Evolutionary conservation across 2,113 vertebrate genomes (phyloP).

Genomic region (Chauna torquata): DNA sequence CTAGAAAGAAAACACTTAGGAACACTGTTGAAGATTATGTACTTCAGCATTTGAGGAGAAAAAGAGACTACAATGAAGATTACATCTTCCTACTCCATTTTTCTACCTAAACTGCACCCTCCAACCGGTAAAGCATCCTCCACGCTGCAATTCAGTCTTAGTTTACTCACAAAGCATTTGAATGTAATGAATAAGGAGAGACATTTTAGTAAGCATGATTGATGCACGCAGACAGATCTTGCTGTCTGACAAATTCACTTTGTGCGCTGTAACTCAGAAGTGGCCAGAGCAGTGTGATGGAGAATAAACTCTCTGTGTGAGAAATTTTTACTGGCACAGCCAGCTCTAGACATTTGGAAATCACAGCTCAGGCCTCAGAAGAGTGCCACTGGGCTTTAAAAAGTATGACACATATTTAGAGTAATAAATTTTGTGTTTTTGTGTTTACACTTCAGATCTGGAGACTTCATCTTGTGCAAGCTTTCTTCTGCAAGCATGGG

Average conservation of each 20-base stretch:
- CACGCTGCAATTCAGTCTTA: background rate
- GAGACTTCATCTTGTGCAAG: background rate
- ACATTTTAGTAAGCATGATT: constrained; percentile 41
- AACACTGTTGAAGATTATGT: background rate
- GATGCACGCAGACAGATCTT: constrained; percentile 39
- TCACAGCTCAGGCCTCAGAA: background rate
- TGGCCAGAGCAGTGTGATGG: background rate
- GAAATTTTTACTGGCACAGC: background rate
- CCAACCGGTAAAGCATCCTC: background rate
- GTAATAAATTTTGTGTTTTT: background rate
- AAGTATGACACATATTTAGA: background rate
- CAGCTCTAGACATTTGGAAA: background rate
- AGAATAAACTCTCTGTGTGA: background rate
- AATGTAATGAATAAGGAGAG: constrained; percentile 58
- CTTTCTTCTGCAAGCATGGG: background rate
- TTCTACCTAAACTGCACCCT: background rate
- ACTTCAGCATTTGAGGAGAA: background rate
- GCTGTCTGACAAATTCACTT: constrained; percentile 50
- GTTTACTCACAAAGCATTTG: constrained; percentile 43
- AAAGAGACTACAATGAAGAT: background rate
- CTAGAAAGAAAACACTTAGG: background rate
- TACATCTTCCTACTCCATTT: background rate
- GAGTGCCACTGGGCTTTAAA: background rate
- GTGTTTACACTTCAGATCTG: background rate
- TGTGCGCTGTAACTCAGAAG: constrained; percentile 9